Base-by-base conservation (phyloP, 2,797 vertebrate genomes). In the Hapalemur alaotrensis region DNA sequence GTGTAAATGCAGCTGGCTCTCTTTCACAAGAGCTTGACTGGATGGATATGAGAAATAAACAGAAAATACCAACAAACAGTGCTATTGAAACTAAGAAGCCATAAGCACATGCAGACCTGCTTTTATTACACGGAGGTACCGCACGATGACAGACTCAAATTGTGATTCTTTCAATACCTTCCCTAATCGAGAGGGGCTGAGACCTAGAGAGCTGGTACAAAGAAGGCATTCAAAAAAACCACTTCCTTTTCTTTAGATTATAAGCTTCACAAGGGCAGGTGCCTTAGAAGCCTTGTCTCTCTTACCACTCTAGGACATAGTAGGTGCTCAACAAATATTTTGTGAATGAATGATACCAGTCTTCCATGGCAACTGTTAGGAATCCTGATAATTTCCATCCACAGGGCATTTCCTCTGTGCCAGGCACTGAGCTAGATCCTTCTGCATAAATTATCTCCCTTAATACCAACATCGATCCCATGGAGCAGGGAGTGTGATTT, bases 1-100 rank as follows among this genome's bases (percentile, higher is more conserved):
- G 46, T 82, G 14, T 41, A 14, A 59, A 67, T 28, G 41, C n/a
- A 83, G 35, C 81, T 18, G 88, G 35, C 67, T 54, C 91, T 69
- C 86, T 78, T 72, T 95, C 76, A 69, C 14, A 52, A 83, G 72
- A 61, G 43, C 52, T 38, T 92, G 69, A 63, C 86, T 25, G 48
- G 69, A 75, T 63, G 48, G 76, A 83, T 76, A 59, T 59, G 92
- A 70, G 76, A 94, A 95, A 73, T 61, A 92, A 93, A 76, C 52
- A 75, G 17, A 17, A 61, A 91, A 50, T n/a, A 79, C 61, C 52
- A 80, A 81, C 90, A 59, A 52, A 72, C 17, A 3, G 90, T 57
- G 75, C 46, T 78, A 14, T 50, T 54, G 92, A 90, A 95, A 92
- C 15, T 9, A 50, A 92, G 80, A 83, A 90, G 32, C 50, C 93